Evolutionary conservation across 1,140 invertebrate genomes (phyloP).

Genomic region (Sitobion miscanthi): DNA sequence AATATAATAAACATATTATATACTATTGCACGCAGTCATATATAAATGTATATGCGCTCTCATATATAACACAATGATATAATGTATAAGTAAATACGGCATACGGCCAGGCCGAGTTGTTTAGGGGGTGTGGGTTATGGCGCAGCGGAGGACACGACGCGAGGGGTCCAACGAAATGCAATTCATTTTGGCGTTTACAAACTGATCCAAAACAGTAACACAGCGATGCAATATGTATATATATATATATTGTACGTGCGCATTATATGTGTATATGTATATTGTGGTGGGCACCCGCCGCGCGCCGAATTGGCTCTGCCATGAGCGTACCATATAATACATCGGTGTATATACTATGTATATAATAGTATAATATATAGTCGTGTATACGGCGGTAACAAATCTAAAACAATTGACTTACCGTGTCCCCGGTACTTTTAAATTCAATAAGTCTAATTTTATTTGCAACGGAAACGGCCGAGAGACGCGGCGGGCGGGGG

Average conservation of each 20-base stretch:
- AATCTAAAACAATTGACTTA: slow-evolving; percentile 47
- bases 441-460: slow-evolving; percentile 51
- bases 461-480: neutral
- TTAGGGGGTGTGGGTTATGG: neutral
- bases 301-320: neutral
- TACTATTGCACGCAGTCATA: neutral
- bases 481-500: neutral
- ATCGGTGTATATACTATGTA: neutral
- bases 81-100: neutral
- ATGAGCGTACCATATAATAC: neutral
- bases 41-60: neutral
- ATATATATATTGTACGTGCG: neutral
- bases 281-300: neutral
- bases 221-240: neutral
- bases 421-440: slow-evolving; percentile 28
- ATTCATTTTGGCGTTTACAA: slow-evolving; percentile 40
- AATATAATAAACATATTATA: neutral
- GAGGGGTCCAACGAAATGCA: neutral
- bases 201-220: slow-evolving; percentile 27
- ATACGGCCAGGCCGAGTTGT: neutral
- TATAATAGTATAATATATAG: neutral
- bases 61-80: neutral
- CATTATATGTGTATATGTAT: neutral
- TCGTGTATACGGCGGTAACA: neutral
- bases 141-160: neutral